Evolutionary conservation across 2,113 vertebrate genomes (phyloP).

Genomic region (Tamias sibiricus): DNA sequence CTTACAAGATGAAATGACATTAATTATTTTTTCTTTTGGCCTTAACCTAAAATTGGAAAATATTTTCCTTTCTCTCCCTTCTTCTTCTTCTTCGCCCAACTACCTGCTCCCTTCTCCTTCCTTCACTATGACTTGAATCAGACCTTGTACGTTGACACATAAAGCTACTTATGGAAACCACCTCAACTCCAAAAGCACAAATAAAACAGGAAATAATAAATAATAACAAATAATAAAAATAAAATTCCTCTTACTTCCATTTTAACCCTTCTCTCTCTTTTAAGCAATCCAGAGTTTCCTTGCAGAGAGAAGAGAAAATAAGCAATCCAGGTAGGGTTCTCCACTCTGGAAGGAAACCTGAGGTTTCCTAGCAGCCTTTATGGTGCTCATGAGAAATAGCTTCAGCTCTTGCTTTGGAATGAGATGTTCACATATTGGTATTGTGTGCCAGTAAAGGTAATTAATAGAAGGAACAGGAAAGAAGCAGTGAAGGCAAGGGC

Average conservation of each 20-base stretch:
- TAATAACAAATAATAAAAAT: not conserved
- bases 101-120: not conserved
- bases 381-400: not conserved
- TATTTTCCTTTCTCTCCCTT: not conserved
- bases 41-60: not conserved
- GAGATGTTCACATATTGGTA: not conserved
- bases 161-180: not conserved
- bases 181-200: not conserved
- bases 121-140: not conserved
- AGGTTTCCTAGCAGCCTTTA: not conserved
- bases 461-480: not conserved
- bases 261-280: not conserved
- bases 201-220: not conserved
- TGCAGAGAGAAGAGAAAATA: not conserved
- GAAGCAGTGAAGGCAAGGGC: not conserved
- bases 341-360: not conserved
- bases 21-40: not conserved
- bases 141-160: not conserved
- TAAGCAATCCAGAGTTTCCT: not conserved
- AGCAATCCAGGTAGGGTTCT: not conserved
- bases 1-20: slow-evolving; percentile 18
- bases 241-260: not conserved
- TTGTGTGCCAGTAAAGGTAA: not conserved
- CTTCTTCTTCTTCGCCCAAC: not conserved
- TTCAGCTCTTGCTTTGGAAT: not conserved